Conservation (phyloP, 2,113 vertebrate genomes). For the Xenus cinereus region DNA sequence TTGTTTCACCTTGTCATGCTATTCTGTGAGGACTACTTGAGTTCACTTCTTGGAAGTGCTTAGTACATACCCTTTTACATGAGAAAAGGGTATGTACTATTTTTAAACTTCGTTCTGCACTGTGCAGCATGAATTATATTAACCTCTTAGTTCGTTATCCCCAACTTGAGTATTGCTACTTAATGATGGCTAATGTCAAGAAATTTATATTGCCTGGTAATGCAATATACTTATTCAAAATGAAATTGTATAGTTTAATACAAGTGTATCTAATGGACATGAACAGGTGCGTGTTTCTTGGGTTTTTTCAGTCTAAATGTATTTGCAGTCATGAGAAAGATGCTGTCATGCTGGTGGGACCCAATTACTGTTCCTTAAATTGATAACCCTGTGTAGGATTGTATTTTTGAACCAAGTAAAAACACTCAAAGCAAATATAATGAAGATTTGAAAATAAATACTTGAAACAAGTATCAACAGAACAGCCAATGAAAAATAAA, state of each 20-base stretch:
- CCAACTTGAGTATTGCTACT: neutral
- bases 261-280: neutral
- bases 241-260: neutral
- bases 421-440: neutral
- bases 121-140: slow-evolving; percentile 9
- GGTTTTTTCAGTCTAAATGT: neutral
- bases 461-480: neutral
- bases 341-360: neutral
- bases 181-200: neutral
- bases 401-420: neutral
- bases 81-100: neutral
- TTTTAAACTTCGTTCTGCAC: neutral
- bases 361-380: neutral
- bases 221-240: neutral
- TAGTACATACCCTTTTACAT: neutral
- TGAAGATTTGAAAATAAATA: neutral
- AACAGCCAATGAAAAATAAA: neutral
- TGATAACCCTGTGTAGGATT: neutral
- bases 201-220: neutral
- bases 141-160: neutral
- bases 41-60: neutral
- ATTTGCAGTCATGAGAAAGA: neutral
- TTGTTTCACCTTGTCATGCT: neutral
- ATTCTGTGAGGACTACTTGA: neutral
- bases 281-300: neutral